phyloP scores from a whole-genome alignment of 2,797 vertebrate genomes.

The Cynopterus sphinx region DNA sequence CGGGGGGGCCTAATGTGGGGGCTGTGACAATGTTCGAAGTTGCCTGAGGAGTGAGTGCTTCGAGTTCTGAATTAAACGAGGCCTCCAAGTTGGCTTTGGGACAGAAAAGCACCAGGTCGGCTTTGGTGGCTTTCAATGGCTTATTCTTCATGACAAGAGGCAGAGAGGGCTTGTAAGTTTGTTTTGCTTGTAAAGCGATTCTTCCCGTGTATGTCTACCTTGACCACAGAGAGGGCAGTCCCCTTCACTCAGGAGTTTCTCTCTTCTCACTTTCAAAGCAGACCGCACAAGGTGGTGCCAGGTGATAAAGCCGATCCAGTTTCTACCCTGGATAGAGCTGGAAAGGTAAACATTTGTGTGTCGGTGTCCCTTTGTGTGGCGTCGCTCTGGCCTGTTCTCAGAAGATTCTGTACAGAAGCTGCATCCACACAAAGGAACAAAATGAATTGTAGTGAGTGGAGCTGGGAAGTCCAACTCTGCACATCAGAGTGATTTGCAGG shows the following conservation, averaged over 20 bases:
- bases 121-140: constrained; percentile 11
- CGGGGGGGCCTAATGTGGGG: not conserved
- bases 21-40: not conserved
- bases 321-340: constrained; percentile 8
- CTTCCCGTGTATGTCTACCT: constrained; percentile 61
- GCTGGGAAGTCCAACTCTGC: not conserved
- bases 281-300: not conserved
- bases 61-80: not conserved
- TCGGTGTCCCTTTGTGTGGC: not conserved
- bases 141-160: constrained; percentile 52
- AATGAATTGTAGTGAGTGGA: not conserved
- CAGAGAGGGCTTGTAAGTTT: not conserved
- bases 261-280: constrained; percentile 60
- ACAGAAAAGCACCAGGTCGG: not conserved
- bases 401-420: not conserved
- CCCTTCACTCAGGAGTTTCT: constrained; percentile 47
- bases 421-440: not conserved
- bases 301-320: constrained; percentile 28
- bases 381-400: not conserved
- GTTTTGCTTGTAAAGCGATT: constrained; percentile 75
- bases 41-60: not conserved
- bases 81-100: constrained; percentile 1
- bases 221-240: not conserved
- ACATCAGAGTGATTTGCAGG: no score
- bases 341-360: not conserved